Percentiles rank a stretch among this genome's conserved stretches.
Conservation (phyloP, 2,113 vertebrate species). For the Ptychochromis oligacanthus region DNA sequence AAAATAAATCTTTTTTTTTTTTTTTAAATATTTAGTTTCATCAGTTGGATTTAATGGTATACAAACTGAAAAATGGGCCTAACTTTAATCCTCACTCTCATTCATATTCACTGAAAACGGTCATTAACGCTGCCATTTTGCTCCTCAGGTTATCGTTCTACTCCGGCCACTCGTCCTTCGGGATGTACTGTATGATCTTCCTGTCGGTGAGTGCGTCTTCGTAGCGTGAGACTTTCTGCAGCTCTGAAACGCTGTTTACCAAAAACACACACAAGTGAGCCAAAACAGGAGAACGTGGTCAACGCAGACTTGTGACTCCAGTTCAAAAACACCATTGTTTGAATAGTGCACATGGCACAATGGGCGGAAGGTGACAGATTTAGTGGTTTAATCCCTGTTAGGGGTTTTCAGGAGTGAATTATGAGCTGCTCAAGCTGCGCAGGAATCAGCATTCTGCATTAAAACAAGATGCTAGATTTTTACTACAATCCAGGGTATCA, state of each 20-base stretch:
- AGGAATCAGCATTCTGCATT: not conserved
- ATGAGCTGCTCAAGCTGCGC: not conserved
- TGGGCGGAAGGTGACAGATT: conserved; percentile 24
- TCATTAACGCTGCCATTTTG: not conserved
- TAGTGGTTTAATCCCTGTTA: conserved; percentile 3
- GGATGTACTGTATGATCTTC: conserved; percentile 98
- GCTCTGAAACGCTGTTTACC: conserved; percentile 25
- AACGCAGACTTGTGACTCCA: not conserved
- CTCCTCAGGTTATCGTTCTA: conserved; percentile 91
- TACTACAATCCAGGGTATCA: too few species aligned
- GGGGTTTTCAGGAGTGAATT: conserved; percentile 2
- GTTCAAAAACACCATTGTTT: conserved; percentile 61
- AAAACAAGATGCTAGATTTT: too few species aligned
- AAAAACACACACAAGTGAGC: conserved; percentile 27
- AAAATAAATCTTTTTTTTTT: too few species aligned
- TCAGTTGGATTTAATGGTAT: not conserved
- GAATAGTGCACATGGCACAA: conserved; percentile 30
- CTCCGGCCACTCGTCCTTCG: conserved; percentile 95
- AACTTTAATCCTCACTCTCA: not conserved
- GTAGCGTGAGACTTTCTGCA: not conserved
- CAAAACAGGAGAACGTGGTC: conserved; percentile 26
- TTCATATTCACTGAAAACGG: not conserved
- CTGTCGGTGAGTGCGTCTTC: conserved; percentile 85
- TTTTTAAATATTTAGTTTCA: too few species aligned
- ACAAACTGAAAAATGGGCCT: not conserved